Conservation (phyloP, 2,888 invertebrate genomes). For the Pimpla rufipes region DNA sequence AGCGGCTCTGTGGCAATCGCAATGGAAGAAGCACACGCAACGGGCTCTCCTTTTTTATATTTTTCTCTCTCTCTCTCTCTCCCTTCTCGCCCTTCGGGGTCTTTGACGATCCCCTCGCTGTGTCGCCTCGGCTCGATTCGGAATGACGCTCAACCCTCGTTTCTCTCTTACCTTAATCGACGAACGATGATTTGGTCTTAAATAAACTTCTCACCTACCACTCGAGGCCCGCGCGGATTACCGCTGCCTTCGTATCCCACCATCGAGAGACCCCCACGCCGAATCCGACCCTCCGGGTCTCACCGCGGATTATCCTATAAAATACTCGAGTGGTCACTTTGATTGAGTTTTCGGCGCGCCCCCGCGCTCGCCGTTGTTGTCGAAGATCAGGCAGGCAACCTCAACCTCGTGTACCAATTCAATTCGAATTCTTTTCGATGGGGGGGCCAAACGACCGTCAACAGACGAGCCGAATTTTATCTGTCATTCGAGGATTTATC, state of each 20-base stretch:
- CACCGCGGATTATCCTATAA: slow-evolving; percentile 77
- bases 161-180: slow-evolving; percentile 83
- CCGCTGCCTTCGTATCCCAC: slow-evolving; percentile 64
- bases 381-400: background rate
- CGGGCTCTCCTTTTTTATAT: slow-evolving; percentile 45
- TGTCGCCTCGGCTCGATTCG: slow-evolving; percentile 38
- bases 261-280: no score
- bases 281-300: slow-evolving; percentile 43
- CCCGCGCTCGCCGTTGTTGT: slow-evolving; percentile 8
- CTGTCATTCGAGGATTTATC: background rate
- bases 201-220: slow-evolving; percentile 84
- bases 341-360: slow-evolving; percentile 72
- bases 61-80: slow-evolving; percentile 56
- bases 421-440: slow-evolving; percentile 3
- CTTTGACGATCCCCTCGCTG: slow-evolving; percentile 47
- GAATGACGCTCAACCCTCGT: slow-evolving; percentile 71
- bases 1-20: slow-evolving; percentile 20
- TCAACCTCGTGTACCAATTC: slow-evolving; percentile 5
- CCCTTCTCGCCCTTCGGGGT: slow-evolving; percentile 31
- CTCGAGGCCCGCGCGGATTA: slow-evolving; percentile 67
- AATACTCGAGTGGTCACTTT: slow-evolving; percentile 81
- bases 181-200: slow-evolving; percentile 85
- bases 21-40: slow-evolving; percentile 60
- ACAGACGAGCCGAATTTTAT: background rate
- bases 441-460: background rate